Evolutionary conservation across 2,888 invertebrate species (phyloP).

Genomic region (Cyaniris semiargus): DNA sequence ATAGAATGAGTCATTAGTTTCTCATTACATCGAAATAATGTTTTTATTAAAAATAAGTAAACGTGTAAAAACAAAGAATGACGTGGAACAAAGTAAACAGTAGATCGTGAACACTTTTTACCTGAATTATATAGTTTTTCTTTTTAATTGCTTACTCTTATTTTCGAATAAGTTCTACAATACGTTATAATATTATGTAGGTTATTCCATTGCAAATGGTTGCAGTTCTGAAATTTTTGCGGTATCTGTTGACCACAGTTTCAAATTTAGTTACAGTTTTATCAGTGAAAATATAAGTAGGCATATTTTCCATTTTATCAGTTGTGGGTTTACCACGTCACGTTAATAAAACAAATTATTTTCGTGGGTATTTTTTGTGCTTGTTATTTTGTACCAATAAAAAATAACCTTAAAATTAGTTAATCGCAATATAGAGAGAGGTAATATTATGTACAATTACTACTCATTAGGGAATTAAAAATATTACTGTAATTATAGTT

Average conservation of each 20-base stretch:
- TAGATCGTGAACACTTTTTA: neutral
- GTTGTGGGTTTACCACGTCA: neutral
- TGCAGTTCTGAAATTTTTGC: neutral
- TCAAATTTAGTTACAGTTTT: neutral
- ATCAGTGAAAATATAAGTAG: neutral
- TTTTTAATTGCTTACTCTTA: too few species aligned
- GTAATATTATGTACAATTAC: too few species aligned
- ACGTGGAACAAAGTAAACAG: neutral
- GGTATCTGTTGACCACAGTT: slow-evolving; percentile 5
- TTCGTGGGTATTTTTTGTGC: neutral
- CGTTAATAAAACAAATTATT: neutral
- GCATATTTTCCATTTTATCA: neutral
- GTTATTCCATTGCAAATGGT: neutral
- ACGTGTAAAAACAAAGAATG: neutral
- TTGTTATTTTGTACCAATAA: neutral
- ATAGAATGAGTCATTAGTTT: slow-evolving; percentile 10
- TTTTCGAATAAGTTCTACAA: too few species aligned
- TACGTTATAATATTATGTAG: neutral
- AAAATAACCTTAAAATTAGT: neutral
- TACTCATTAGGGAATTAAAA: neutral
- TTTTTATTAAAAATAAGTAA: neutral
- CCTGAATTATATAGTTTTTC: neutral
- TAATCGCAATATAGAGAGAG: neutral
- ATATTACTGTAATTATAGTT: neutral
- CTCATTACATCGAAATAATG: neutral